phyloP scores from a whole-genome alignment of 92 coral and sea anemone genomes.

The Galaxea fascicularis region DNA sequence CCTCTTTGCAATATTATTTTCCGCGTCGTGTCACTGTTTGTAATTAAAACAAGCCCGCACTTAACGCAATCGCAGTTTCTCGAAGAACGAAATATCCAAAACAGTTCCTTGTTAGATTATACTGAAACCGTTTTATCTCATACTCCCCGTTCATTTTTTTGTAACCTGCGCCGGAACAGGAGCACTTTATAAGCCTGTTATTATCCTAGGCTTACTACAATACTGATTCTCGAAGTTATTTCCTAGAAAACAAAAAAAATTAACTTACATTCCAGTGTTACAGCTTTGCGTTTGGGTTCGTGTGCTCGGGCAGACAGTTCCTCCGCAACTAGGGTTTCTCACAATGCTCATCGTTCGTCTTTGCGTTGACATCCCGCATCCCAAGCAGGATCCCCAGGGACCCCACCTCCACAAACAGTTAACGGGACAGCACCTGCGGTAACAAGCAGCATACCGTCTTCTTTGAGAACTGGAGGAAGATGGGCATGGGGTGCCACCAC shows the following conservation, averaged over 20 bases:
- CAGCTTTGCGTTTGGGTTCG: conserved; percentile 55
- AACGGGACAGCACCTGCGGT: conserved; percentile 64
- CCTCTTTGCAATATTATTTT: no score
- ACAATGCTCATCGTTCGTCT: conserved; percentile 53
- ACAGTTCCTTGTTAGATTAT: no score
- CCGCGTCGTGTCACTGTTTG: no score
- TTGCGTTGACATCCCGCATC: conserved; percentile 42
- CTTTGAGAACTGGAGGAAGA: conserved; percentile 7
- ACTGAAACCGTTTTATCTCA: no score
- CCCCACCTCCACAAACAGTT: conserved; percentile 56
- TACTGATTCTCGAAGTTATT: neutral
- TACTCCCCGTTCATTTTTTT: no score
- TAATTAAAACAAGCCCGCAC: no score
- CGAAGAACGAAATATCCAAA: no score
- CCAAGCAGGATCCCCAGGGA: conserved; percentile 61
- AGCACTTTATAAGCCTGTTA: neutral
- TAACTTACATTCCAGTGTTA: conserved; percentile 83
- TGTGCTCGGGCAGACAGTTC: conserved; percentile 61
- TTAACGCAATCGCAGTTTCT: no score
- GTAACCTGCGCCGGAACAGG: no score
- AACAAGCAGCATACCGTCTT: neutral
- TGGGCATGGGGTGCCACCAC: conserved; percentile 49
- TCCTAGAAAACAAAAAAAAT: no score
- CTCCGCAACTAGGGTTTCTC: conserved; percentile 25
- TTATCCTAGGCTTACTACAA: neutral